Evolutionary conservation across 2,113 vertebrate genomes (phyloP).

Genomic region (Lamprotornis superbus): DNA sequence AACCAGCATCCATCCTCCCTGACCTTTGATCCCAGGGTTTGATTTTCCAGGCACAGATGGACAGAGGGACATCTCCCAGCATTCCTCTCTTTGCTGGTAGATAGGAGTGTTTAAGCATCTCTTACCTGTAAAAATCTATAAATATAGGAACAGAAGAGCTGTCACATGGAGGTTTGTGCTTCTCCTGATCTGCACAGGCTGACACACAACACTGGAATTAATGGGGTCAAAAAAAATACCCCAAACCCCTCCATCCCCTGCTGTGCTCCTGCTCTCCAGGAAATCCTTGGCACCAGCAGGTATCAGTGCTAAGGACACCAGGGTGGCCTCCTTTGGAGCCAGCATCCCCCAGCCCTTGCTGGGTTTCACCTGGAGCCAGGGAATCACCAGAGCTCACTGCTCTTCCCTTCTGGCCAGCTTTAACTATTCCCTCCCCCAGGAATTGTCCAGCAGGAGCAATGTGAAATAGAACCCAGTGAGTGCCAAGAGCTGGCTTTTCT

Average conservation of each 20-base stretch:
- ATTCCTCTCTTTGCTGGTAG: not conserved
- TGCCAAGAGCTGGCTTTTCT: not conserved
- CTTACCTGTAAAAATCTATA: not conserved
- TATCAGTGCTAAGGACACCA: not conserved
- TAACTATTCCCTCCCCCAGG: not conserved
- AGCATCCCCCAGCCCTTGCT: not conserved
- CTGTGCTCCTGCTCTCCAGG: not conserved
- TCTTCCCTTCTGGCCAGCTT: not conserved
- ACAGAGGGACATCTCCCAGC: not conserved
- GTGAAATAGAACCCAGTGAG: not conserved
- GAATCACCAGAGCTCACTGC: accelerated
- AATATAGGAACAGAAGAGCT: not conserved
- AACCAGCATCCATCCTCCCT: not conserved
- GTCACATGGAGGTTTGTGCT: not conserved
- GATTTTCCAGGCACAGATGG: not conserved
- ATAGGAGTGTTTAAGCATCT: not conserved
- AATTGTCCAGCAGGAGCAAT: not conserved
- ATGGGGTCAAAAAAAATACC: not conserved
- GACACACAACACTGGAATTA: not conserved
- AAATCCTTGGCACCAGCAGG: not conserved
- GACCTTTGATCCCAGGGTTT: not conserved
- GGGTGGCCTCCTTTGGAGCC: not conserved
- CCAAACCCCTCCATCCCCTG: not conserved
- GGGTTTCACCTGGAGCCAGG: not conserved
- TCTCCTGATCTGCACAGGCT: not conserved